Percentiles rank a stretch among this genome's conserved stretches.
These are phyloP conservation scores for Alethe diademata DNA, from an alignment of 2,113 vertebrate genomes.

Conservation along the genomic window DNA sequence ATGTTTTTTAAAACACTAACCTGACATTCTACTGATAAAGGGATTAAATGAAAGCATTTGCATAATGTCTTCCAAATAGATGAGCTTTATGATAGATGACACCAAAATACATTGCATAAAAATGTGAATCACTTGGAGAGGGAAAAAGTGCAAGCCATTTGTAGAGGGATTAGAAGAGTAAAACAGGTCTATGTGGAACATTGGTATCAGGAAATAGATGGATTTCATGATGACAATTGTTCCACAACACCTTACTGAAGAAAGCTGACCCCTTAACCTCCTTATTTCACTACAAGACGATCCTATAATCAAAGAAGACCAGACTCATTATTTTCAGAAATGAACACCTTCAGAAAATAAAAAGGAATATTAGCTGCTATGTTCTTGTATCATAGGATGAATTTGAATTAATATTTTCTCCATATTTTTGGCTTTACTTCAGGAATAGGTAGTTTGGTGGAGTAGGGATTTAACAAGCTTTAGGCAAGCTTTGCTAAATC, in stretches of 20 bases:
- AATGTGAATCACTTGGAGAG: neutral
- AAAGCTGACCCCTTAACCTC: neutral
- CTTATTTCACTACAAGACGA: neutral
- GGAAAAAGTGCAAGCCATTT: neutral
- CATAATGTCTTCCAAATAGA: slow-evolving; percentile 19
- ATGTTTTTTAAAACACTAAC: slow-evolving; percentile 30
- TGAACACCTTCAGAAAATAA: neutral
- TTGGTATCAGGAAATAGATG: neutral
- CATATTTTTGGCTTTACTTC: slow-evolving; percentile 29
- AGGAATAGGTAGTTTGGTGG: slow-evolving; percentile 26
- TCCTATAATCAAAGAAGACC: neutral
- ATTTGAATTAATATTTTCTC: slow-evolving; percentile 16
- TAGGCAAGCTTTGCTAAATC: slow-evolving; percentile 55
- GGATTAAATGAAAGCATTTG: slow-evolving; percentile 41
- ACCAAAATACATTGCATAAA: slow-evolving; percentile 23
- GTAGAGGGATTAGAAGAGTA: neutral
- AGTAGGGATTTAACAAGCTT: slow-evolving; percentile 23
- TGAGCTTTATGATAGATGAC: slow-evolving; percentile 15
- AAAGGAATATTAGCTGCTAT: neutral
- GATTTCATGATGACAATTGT: neutral
- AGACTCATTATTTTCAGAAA: neutral
- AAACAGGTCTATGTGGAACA: neutral
- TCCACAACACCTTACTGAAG: neutral
- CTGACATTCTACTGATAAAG: slow-evolving; percentile 37
- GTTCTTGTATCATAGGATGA: neutral